Percentiles rank a stretch among this genome's conserved stretches.
Conservation (phyloP, 2,888 invertebrate genomes). For the Quadriops clusia region DNA sequence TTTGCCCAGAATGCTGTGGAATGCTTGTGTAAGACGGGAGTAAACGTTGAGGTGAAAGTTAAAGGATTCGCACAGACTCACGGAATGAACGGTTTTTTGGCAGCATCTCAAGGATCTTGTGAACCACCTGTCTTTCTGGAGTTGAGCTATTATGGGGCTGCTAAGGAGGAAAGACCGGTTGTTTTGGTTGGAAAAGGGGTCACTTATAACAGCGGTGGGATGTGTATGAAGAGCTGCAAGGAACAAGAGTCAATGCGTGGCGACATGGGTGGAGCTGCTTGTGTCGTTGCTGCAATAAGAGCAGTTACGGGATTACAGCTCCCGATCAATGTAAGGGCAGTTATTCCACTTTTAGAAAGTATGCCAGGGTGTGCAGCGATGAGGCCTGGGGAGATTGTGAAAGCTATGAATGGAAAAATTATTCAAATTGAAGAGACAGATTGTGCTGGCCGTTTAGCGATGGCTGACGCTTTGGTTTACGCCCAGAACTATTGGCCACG, state of each 20-base stretch:
- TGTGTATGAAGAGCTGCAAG: constrained; percentile 52
- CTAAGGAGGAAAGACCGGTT: constrained; percentile 48
- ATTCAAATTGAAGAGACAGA: constrained; percentile 66
- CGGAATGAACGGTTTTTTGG: constrained; percentile 69
- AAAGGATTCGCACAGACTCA: constrained; percentile 64
- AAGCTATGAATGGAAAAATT: constrained; percentile 61
- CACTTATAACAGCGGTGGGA: constrained; percentile 55
- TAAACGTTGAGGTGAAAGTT: constrained; percentile 53
- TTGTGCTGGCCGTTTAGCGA: constrained; percentile 65
- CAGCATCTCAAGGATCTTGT: constrained; percentile 63
- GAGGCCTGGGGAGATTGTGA: constrained; percentile 67
- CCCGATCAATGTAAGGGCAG: constrained; percentile 60
- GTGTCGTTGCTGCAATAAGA: constrained; percentile 56
- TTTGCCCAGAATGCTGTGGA: constrained; percentile 61
- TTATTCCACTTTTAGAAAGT: constrained; percentile 69
- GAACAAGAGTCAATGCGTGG: constrained; percentile 62
- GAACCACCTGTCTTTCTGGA: constrained; percentile 72
- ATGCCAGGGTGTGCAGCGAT: constrained; percentile 69
- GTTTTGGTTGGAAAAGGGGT: constrained; percentile 53
- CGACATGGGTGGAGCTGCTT: constrained; percentile 80
- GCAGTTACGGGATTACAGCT: constrained; percentile 58
- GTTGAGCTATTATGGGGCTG: constrained; percentile 57
- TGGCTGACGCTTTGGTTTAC: constrained; percentile 72
- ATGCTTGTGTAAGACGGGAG: constrained; percentile 41
- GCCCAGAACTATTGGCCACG: constrained; percentile 61